Evolutionary conservation across 2,113 vertebrate species (phyloP), one percentile per base, ranked within the genome.

Genomic region (Zosterops hypoxanthus): DNA sequence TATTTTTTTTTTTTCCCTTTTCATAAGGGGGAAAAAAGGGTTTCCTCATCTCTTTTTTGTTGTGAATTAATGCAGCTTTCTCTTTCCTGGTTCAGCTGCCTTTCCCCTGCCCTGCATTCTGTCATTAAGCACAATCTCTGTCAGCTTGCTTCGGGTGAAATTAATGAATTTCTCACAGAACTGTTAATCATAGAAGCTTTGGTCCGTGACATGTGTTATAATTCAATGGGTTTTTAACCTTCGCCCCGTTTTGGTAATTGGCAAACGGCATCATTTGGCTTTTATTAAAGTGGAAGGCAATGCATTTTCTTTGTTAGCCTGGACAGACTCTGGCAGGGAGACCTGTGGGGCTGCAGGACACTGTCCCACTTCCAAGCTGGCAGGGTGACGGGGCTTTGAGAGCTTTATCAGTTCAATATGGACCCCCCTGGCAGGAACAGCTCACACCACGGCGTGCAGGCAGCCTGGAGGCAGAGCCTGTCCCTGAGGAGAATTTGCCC

Each of bases 141-240:
- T 96, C 95, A 97, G 88, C 92, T 92, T 81, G 76, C 90, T 96
- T 90, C 49, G 91, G 92, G 90, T 86, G 92, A 96, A 97, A 96
- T 96, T 97, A 97, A 96, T 96, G 95, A 97, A 97, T 96, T 96
- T 97, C 96, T 96, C 95, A 96, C 93, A 96, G 95, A 95, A 93
- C 94, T 94, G 96, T 97, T 97, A 97, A 97, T 97, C 96, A 97
- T 96, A 92, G 93, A 96, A 96, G 95, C 95, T 96, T 96, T 96
- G 95, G 93, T 95, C 95, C 12, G 49, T 97, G 95, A 96, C 96
- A 96, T 90, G 93, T 92, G 92, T 96, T 96, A 97, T 97, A 97
- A 97, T 95, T 97, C 95, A 97, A 3, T 86, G 94, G 90, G 94
- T 92, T 96, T 96, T 95, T 96, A 97, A 96, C 96, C 95, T 97